These are phyloP conservation scores for Addax nasomaculatus DNA, from an alignment of 2,113 vertebrate species.

Conservation along the genomic window DNA sequence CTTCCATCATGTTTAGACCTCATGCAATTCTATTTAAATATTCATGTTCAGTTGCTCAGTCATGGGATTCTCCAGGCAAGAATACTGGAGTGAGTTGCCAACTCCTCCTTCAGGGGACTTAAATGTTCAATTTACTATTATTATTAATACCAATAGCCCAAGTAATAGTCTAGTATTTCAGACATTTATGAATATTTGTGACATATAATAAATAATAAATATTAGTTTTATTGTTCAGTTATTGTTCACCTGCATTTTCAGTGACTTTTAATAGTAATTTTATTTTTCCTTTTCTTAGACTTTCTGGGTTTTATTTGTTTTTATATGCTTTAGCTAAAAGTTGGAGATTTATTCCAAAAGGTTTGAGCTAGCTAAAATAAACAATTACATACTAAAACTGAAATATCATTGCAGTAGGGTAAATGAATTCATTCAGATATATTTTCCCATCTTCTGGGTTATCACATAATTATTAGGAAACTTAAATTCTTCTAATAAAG, in stretches of 20 bases:
- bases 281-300: not conserved
- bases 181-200: not conserved
- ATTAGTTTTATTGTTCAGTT: not conserved
- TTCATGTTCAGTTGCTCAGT: not conserved
- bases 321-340: not conserved
- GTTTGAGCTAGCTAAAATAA: not conserved
- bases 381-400: not conserved
- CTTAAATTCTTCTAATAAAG: conserved; percentile 14
- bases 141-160: not conserved
- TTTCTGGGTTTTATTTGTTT: not conserved
- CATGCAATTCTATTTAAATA: not conserved
- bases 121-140: not conserved
- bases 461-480: conserved; percentile 31
- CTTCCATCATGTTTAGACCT: not conserved
- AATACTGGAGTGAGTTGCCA: not conserved
- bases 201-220: not conserved
- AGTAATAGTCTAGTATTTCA: not conserved
- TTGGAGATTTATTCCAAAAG: not conserved
- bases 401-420: not conserved
- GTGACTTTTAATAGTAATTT: not conserved
- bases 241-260: not conserved
- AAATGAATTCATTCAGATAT: not conserved
- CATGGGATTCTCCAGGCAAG: not conserved
- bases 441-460: not conserved
- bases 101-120: not conserved